Conservation (phyloP, 2,888 invertebrate genomes). For the Trichopria drosophilae region DNA sequence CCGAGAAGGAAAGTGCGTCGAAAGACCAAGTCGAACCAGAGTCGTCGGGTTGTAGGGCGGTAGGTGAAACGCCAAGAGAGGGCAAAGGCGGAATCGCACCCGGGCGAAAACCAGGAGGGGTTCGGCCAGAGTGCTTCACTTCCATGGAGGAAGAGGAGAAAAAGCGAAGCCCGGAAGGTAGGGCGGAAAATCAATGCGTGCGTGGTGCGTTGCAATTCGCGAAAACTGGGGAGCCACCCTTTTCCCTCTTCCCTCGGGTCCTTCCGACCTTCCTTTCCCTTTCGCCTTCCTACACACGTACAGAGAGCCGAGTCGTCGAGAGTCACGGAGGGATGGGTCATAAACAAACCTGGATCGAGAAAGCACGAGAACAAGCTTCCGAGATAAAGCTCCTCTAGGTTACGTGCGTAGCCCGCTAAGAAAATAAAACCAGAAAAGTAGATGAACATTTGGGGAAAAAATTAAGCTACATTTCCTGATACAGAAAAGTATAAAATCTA, state of each 20-base stretch:
- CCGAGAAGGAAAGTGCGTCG: slow-evolving; percentile 26
- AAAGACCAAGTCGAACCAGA: slow-evolving; percentile 11
- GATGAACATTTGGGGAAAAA: too few species aligned
- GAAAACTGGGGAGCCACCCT: slow-evolving; percentile 36
- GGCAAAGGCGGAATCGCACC: slow-evolving; percentile 25
- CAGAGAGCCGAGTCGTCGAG: too few species aligned
- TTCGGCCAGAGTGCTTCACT: background rate
- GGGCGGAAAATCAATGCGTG: slow-evolving; percentile 52
- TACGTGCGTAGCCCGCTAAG: too few species aligned
- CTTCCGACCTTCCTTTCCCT: slow-evolving; percentile 16
- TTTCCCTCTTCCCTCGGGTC: slow-evolving; percentile 27
- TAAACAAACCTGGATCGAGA: too few species aligned
- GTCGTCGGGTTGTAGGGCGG: slow-evolving; percentile 5
- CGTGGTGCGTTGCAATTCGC: slow-evolving; percentile 41
- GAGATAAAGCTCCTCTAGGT: too few species aligned
- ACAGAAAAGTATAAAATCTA: too few species aligned
- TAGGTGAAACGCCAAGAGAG: slow-evolving; percentile 27
- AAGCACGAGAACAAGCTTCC: too few species aligned
- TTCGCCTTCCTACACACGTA: too few species aligned
- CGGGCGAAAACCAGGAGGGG: slow-evolving; percentile 13
- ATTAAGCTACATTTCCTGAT: too few species aligned
- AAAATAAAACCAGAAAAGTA: too few species aligned
- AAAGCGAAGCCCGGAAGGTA: slow-evolving; percentile 21
- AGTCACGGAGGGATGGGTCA: too few species aligned
- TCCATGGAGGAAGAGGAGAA: slow-evolving; percentile 17